phyloP scores from a whole-genome alignment of 2,113 vertebrate genomes.

The Indicator indicator region DNA sequence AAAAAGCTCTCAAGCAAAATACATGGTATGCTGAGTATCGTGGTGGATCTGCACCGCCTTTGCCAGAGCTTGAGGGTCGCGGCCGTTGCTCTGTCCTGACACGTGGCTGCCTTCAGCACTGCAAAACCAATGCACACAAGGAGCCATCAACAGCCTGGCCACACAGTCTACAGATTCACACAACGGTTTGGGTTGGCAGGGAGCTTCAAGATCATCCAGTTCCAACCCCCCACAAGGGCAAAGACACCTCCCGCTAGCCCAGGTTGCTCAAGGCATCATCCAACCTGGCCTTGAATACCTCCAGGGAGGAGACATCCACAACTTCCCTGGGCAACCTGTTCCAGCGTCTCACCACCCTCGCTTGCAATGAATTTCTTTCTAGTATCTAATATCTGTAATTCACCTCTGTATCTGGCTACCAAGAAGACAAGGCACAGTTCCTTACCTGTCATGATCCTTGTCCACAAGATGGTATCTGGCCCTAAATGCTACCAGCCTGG shows the following conservation, averaged over 20 bases:
- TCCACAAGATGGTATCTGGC: constrained; percentile 98
- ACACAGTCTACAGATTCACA: not conserved
- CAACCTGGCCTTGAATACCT: no score
- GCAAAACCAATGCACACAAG: constrained; percentile 34
- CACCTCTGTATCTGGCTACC: not conserved
- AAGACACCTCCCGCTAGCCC: no score
- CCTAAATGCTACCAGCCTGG: constrained; percentile 93
- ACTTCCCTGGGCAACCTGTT: no score
- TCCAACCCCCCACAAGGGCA: no score
- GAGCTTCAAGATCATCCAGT: no score
- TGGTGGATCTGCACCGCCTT: constrained; percentile 99
- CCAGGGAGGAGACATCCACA: no score
- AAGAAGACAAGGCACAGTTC: not conserved
- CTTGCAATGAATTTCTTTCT: no score
- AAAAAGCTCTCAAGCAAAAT: constrained; percentile 90
- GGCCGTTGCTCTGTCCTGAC: constrained; percentile 97
- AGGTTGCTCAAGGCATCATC: no score
- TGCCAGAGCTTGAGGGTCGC: constrained; percentile 95
- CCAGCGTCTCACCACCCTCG: no score
- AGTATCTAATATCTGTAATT: not conserved
- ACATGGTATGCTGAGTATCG: constrained; percentile 99
- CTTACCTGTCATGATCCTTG: constrained; percentile 98
- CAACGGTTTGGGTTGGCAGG: no score
- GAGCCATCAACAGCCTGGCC: not conserved
- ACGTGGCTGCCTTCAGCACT: constrained; percentile 98